Evolutionary conservation across 1,140 invertebrate species (phyloP).

Genomic region (Drosophila sucinea): DNA sequence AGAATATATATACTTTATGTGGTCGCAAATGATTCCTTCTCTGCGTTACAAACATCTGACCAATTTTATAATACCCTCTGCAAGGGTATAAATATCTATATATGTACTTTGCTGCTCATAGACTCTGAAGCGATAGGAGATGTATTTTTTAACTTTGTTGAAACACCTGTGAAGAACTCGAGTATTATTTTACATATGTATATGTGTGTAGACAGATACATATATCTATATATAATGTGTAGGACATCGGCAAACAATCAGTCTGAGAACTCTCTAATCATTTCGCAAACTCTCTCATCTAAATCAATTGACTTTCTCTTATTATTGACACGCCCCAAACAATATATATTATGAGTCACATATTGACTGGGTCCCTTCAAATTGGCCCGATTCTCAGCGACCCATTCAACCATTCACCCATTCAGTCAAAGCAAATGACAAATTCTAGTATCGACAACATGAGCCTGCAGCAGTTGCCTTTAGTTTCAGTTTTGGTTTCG

Average conservation of each 20-base stretch:
- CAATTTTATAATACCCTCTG: too few relatives aligned
- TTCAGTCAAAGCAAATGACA: neutral
- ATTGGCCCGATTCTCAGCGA: neutral
- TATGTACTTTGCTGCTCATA: too few relatives aligned
- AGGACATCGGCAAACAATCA: neutral
- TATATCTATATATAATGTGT: too few relatives aligned
- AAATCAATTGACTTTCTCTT: constrained; percentile 47
- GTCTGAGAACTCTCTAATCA: constrained; percentile 26
- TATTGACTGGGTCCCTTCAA: constrained; percentile 46
- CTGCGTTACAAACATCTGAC: too few relatives aligned
- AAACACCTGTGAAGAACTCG: too few relatives aligned
- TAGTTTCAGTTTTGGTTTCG: neutral
- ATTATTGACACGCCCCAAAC: constrained; percentile 57
- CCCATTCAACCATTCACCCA: neutral
- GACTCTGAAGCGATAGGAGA: too few relatives aligned
- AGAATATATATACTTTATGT: too few relatives aligned
- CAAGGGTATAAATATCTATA: too few relatives aligned
- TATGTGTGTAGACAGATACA: too few relatives aligned
- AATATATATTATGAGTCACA: constrained; percentile 28
- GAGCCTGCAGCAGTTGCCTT: neutral
- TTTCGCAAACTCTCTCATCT: constrained; percentile 9
- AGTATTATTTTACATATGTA: too few relatives aligned
- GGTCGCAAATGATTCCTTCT: too few relatives aligned
- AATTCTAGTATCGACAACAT: constrained; percentile 3
- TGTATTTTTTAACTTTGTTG: too few relatives aligned